Conservation (phyloP, 2,888 invertebrate species). For the Pseudococcus longispinus region DNA sequence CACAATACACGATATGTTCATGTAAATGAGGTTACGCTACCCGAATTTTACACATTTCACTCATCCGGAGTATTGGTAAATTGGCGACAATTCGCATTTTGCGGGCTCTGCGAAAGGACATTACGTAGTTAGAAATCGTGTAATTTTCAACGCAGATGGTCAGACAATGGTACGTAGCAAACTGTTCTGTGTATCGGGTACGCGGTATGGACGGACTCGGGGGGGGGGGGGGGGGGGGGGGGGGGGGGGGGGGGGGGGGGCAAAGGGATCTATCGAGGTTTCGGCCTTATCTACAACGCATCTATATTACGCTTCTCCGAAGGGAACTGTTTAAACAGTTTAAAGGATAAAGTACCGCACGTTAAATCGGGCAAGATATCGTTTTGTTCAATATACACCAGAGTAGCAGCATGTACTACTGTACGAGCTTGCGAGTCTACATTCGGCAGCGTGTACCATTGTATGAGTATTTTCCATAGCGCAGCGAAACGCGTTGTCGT, state of each 20-base stretch:
- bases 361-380: conserved; percentile 20
- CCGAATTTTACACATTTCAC: not conserved
- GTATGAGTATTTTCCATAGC: too few relatives aligned
- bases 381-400: not conserved
- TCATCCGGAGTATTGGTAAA: not conserved
- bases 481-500: not conserved
- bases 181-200: not conserved
- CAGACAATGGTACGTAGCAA: conserved; percentile 9
- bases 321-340: conserved; percentile 37
- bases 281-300: conserved; percentile 16
- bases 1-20: not conserved
- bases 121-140: conserved; percentile 21
- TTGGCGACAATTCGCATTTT: conserved; percentile 33
- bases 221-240: not conserved
- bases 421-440: not conserved
- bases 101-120: conserved; percentile 4
- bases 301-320: conserved; percentile 38
- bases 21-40: not conserved
- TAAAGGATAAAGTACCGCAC: conserved; percentile 31
- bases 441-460: not conserved
- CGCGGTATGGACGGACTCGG: not conserved
- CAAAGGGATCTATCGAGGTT: not conserved
- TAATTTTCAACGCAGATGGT: conserved; percentile 39
- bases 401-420: not conserved
- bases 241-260: not conserved